Evolutionary conservation across 2,888 invertebrate genomes (phyloP).

Genomic region (Pyrochroa serraticornis): DNA sequence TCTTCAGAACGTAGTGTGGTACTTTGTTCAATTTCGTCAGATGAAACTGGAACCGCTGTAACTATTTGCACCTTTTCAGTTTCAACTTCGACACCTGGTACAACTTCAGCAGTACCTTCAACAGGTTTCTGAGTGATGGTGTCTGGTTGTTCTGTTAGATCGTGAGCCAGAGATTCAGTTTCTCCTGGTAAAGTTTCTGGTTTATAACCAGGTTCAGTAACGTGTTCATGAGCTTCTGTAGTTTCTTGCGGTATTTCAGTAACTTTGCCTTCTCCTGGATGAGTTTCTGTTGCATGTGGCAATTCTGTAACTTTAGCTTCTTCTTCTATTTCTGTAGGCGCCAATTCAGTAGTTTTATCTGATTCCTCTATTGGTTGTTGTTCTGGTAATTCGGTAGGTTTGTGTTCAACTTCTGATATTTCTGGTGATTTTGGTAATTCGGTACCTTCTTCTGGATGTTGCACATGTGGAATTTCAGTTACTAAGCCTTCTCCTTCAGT

Average conservation of each 20-base stretch:
- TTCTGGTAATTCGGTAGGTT: neutral
- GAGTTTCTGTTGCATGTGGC: neutral
- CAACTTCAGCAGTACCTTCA: conserved; percentile 9
- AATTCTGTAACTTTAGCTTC: neutral
- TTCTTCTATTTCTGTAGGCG: neutral
- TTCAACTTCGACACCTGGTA: neutral
- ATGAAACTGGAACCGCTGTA: conserved; percentile 16
- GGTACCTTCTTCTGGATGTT: neutral
- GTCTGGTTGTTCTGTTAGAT: conserved; percentile 13
- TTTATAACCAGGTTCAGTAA: too few relatives aligned
- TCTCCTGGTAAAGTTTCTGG: neutral
- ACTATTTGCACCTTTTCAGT: conserved; percentile 9
- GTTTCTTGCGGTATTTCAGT: conserved; percentile 13
- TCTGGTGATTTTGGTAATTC: neutral
- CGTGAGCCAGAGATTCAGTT: neutral
- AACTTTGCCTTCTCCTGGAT: conserved; percentile 21
- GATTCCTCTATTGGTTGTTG: neutral
- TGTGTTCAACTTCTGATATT: neutral
- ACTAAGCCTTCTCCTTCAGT: too few relatives aligned
- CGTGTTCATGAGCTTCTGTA: neutral
- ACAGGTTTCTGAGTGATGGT: conserved; percentile 11
- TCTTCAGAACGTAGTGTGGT: conserved; percentile 1
- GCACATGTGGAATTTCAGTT: too few relatives aligned
- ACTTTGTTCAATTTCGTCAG: conserved; percentile 5
- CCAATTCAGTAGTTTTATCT: neutral